Conservation (phyloP, 2,797 vertebrate genomes). For the Gymnoscopelus braueri region DNA sequence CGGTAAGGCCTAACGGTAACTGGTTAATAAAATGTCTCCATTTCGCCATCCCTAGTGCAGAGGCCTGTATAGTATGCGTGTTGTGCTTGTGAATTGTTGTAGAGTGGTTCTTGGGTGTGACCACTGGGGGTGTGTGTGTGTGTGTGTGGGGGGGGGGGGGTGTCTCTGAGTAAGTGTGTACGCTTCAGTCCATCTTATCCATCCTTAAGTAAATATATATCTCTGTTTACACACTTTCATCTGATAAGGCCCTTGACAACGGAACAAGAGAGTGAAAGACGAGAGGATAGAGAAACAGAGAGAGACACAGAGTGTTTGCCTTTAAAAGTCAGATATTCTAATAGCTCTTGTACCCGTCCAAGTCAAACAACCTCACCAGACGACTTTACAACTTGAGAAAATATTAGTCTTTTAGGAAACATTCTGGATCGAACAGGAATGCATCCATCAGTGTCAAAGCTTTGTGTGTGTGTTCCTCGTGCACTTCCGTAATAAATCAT, state of each 20-base stretch:
- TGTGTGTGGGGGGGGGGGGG: too few relatives aligned
- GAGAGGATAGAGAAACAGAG: neutral
- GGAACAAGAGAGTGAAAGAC: slow-evolving; percentile 10
- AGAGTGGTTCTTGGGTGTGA: neutral
- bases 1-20: too few relatives aligned
- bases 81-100: too few relatives aligned
- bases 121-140: neutral
- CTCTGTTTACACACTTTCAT: neutral
- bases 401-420: neutral
- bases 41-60: too few relatives aligned
- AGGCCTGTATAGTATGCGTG: neutral
- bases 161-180: slow-evolving; percentile 10
- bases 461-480: neutral
- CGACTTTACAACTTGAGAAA: neutral
- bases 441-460: slow-evolving; percentile 1
- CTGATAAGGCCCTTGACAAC: neutral
- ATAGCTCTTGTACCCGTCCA: neutral
- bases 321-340: slow-evolving; percentile 11
- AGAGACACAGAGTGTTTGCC: neutral
- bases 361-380: slow-evolving; percentile 17
- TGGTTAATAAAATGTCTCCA: too few relatives aligned
- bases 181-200: neutral
- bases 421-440: neutral
- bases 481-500: slow-evolving; percentile 10
- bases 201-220: slow-evolving; percentile 4